Conservation (phyloP, 2,888 invertebrate genomes). For the Rhagonycha fulva region DNA sequence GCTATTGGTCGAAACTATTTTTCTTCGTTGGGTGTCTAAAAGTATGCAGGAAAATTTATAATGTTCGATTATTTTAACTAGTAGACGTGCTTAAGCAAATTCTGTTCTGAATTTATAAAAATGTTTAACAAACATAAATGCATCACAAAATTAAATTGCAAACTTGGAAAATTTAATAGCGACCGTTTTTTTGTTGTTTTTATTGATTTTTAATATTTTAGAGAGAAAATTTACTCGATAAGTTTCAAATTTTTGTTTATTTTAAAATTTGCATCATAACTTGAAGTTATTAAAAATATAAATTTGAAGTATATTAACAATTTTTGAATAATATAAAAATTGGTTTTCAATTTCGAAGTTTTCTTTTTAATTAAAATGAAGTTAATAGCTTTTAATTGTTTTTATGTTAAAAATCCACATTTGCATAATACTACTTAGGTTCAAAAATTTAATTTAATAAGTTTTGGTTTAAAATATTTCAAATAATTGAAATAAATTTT, state of each 20-base stretch:
- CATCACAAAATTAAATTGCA: neutral
- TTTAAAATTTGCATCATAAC: neutral
- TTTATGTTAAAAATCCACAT: too few species aligned
- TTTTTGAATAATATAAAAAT: neutral
- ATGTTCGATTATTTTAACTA: neutral
- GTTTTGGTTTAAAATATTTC: too few species aligned
- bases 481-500: too few species aligned
- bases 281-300: neutral
- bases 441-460: too few species aligned
- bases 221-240: neutral
- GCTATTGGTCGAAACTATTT: neutral
- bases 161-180: neutral
- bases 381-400: too few species aligned
- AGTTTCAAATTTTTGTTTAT: neutral
- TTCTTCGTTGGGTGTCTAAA: neutral
- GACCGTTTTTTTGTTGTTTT: neutral
- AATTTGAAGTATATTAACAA: neutral
- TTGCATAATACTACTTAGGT: too few species aligned
- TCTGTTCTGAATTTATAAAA: neutral
- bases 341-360: too few species aligned
- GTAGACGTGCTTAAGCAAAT: neutral
- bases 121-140: neutral
- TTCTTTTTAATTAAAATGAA: too few species aligned
- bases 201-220: neutral
- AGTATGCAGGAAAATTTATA: neutral